Percentiles rank a stretch among this genome's conserved stretches.
Evolutionary conservation across 2,888 invertebrate genomes (phyloP).

Genomic region (Listrodromus nycthemerus): DNA sequence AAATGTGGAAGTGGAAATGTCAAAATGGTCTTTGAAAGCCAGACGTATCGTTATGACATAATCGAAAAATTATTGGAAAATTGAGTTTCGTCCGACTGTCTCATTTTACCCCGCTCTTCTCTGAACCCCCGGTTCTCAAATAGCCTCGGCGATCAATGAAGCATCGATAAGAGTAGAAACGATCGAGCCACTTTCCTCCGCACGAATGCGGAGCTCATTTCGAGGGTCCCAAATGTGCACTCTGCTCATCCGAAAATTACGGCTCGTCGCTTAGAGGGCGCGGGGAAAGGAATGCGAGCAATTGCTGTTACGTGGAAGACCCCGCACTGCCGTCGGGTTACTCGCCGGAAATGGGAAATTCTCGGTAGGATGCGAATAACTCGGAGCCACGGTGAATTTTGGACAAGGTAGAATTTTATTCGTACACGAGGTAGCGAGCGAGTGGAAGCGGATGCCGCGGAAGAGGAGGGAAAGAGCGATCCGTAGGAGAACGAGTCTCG

Average conservation of each 20-base stretch:
- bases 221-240: background rate
- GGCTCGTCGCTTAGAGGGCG: conserved; percentile 2
- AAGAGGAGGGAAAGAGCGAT: conserved; percentile 57
- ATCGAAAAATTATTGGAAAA: too few species aligned
- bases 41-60: too few species aligned
- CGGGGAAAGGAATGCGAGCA: conserved; percentile 29
- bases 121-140: background rate
- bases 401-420: conserved; percentile 56
- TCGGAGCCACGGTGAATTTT: conserved; percentile 47
- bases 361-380: conserved; percentile 44
- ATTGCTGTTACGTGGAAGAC: conserved; percentile 29
- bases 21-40: too few species aligned
- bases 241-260: background rate
- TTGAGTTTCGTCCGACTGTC: too few species aligned
- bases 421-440: conserved; percentile 41
- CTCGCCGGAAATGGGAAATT: conserved; percentile 42
- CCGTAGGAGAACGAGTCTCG: conserved; percentile 23
- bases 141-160: background rate
- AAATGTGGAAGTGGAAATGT: too few species aligned
- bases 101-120: too few species aligned
- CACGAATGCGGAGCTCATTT: background rate
- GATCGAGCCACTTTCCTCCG: background rate
- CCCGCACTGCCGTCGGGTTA: conserved; percentile 15
- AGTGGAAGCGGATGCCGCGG: conserved; percentile 45
- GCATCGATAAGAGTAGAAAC: background rate